Conservation (phyloP, 2,797 vertebrate genomes). For the Buceros bicornis region DNA sequence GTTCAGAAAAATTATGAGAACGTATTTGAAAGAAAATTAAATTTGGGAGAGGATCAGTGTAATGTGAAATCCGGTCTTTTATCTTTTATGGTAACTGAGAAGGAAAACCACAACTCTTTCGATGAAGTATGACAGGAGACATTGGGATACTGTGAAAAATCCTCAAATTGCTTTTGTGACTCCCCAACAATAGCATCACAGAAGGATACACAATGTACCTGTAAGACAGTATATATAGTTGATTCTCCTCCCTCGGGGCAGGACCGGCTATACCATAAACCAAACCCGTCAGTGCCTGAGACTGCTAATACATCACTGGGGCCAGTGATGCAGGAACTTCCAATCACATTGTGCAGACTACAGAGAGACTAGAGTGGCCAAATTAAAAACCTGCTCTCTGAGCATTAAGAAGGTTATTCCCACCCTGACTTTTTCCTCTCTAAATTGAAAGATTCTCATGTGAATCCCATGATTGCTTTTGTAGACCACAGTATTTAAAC, state of each 20-base stretch:
- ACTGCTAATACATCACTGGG: neutral
- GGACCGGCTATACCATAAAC: neutral
- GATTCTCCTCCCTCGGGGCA: neutral
- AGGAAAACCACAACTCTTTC: neutral
- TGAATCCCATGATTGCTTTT: neutral
- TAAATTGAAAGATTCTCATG: neutral
- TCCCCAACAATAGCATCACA: neutral
- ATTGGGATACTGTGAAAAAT: neutral
- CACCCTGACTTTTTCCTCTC: neutral
- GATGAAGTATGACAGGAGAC: neutral
- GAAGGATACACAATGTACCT: neutral
- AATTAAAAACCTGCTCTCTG: neutral
- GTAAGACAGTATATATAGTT: neutral
- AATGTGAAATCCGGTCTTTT: neutral
- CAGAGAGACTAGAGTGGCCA: neutral
- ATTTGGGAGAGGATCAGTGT: neutral
- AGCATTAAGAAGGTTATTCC: neutral
- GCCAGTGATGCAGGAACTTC: neutral
- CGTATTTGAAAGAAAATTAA: neutral
- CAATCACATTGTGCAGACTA: neutral
- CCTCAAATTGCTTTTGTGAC: neutral
- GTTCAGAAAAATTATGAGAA: neutral
- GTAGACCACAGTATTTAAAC: neutral
- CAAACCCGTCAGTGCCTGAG: neutral
- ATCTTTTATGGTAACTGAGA: neutral